These are phyloP conservation scores for Plecotus auritus DNA, from an alignment of 2,113 vertebrate genomes.

Conservation along the genomic window DNA sequence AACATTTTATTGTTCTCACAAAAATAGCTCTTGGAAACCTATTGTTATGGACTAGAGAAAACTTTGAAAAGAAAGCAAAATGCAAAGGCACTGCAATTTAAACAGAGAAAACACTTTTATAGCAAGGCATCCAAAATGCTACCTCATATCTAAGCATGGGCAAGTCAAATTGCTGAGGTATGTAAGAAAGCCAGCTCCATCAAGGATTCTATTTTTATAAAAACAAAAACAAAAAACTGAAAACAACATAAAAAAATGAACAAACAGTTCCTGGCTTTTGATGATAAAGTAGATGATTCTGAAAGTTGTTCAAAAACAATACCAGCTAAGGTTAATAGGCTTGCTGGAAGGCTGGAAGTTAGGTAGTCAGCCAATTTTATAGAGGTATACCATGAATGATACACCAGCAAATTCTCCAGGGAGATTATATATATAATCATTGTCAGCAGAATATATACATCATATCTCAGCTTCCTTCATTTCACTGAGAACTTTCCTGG, in stretches of 20 bases:
- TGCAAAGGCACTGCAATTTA: constrained; percentile 38
- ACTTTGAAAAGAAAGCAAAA: constrained; percentile 43
- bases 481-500: not conserved
- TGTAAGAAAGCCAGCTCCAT: constrained; percentile 14
- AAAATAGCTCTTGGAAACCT: constrained; percentile 37
- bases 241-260: constrained; percentile 53
- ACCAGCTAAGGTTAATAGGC: constrained; percentile 30
- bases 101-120: not conserved
- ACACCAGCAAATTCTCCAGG: not conserved
- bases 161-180: constrained; percentile 37
- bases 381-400: not conserved
- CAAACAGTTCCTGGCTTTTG: constrained; percentile 20
- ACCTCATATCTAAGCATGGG: not conserved
- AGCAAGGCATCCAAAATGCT: constrained; percentile 18
- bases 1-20: not conserved
- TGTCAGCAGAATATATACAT: constrained; percentile 1
- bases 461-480: not conserved
- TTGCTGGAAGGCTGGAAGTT: constrained; percentile 5
- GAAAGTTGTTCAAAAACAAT: constrained; percentile 42
- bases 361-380: not conserved
- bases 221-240: not conserved
- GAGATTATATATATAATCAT: not conserved
- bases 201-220: constrained; percentile 24
- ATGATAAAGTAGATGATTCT: constrained; percentile 51
- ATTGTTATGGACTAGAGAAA: constrained; percentile 4